A percentile compares a stretch with the other conserved stretches of the same genome.
These are phyloP conservation scores for Rhagonycha lutea DNA, from an alignment of 2,888 invertebrate genomes.

Conservation along the genomic window DNA sequence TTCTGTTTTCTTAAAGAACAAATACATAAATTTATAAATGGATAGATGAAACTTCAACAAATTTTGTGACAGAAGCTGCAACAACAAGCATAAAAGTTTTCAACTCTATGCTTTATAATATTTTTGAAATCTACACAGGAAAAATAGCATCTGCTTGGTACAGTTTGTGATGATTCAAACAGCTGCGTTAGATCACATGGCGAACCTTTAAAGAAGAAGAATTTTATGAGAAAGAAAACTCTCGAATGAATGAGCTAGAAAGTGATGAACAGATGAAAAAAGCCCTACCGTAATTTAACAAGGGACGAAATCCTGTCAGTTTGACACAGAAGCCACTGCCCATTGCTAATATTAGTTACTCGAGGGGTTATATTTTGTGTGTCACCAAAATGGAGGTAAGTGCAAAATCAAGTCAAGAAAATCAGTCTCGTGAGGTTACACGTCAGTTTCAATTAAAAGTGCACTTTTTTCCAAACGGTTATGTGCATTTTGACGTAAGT, in stretches of 20 bases:
- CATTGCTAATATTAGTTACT: slow-evolving; percentile 30
- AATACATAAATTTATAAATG: slow-evolving; percentile 16
- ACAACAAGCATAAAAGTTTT: slow-evolving; percentile 3
- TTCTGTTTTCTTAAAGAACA: slow-evolving; percentile 24
- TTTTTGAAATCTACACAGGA: slow-evolving; percentile 6
- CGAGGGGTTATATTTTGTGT: slow-evolving; percentile 33
- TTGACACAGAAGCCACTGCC: slow-evolving; percentile 42
- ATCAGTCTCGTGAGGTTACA: neutral
- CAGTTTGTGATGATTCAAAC: slow-evolving; percentile 37
- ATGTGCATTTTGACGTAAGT: neutral
- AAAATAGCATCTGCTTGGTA: slow-evolving; percentile 27
- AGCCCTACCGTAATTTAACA: slow-evolving; percentile 19
- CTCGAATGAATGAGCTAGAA: slow-evolving; percentile 6
- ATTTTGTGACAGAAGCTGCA: neutral
- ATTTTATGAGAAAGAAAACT: slow-evolving; percentile 22
- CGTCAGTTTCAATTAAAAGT: neutral
- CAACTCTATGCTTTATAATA: neutral
- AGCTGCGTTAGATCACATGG: slow-evolving; percentile 39
- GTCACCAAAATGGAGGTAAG: slow-evolving; percentile 42
- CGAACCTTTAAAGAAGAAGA: slow-evolving; percentile 32
- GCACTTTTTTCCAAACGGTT: neutral
- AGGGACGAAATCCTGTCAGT: slow-evolving; percentile 37
- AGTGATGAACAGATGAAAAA: slow-evolving; percentile 24
- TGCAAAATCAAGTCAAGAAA: slow-evolving; percentile 27
- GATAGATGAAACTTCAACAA: neutral